Base-by-base conservation (phyloP, 2,113 vertebrate species). In the Pedionomus torquatus region DNA sequence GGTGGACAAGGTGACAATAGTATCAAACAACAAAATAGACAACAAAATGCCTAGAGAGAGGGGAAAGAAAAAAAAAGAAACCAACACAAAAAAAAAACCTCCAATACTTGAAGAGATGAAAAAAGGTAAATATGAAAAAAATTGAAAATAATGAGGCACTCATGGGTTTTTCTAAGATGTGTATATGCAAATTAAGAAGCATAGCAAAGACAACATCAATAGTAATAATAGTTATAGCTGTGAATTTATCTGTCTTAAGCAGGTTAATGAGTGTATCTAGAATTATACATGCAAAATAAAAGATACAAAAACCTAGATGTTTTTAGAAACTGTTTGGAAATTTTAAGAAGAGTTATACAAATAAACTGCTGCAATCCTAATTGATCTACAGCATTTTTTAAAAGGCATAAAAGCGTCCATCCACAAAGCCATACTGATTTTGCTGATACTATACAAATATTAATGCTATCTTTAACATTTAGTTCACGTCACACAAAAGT, bases 11-110 rank as follows among this genome's bases (percentile, higher is more conserved):
- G 57, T 93, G 87, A 87, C 92, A 96, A 69, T 68, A 94, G 83
- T 82, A 94, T 93, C 83, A 95, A 94, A 76, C 55, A 91, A 79
- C 11, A 94, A 96, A 95, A 94, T 26, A 94, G 70, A 84, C 41
- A 92, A 85, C 69, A 91, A 89, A 86, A 90, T 89, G 37, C 63
- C 55, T 19, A 4, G 63, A 10, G 91, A 24, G 65, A 17, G 10
- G 31, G 6, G 4, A 28, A 20, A 49, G 49, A 28, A 60, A n/a
- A 17, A 26, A 26, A 15, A 8, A 8, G 7, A 20, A 16, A 28
- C 44, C 17, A 15, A 41, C 41, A 41, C 44, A 44, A 15, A 30
- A 9, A n/a, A 7, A 49, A 82, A 61, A 44, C 2, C 16, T 87
- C 8, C 10, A 88, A 17, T 63, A 70, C 20, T 70, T 58, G n/a